Percentiles rank a stretch among this genome's conserved stretches.
These are phyloP conservation scores for Dendrocincla tyrannina DNA, from an alignment of 2,797 vertebrate genomes.

Conservation along the genomic window DNA sequence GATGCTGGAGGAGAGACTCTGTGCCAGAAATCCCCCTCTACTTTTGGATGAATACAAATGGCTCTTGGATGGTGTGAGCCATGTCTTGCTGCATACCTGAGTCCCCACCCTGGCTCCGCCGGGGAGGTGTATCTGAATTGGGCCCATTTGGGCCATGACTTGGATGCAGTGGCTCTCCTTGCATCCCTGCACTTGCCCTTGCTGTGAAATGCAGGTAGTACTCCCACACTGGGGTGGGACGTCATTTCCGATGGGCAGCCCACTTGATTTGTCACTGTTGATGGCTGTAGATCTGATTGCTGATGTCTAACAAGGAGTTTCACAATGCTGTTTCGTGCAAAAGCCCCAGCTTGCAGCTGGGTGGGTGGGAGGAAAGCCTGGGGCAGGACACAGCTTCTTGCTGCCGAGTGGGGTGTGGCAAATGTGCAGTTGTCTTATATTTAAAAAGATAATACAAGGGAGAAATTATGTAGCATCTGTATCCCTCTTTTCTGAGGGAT, in stretches of 20 bases:
- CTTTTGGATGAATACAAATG: not conserved
- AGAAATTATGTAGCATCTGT: not conserved
- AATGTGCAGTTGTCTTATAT: not conserved
- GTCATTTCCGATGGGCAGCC: not conserved
- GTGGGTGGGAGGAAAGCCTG: not conserved
- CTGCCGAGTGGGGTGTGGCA: not conserved
- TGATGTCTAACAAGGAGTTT: not conserved
- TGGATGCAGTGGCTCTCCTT: rapidly evolving
- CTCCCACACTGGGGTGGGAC: rapidly evolving
- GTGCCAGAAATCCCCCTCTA: not conserved
- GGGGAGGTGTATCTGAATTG: rapidly evolving
- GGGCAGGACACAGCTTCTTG: not conserved
- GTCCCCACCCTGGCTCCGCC: not conserved
- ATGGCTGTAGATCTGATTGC: not conserved
- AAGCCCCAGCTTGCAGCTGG: not conserved
- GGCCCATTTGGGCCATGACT: not conserved
- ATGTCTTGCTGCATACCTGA: rapidly evolving
- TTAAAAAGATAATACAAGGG: not conserved
- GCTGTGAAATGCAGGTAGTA: not conserved
- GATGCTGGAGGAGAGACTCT: not conserved
- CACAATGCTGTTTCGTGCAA: not conserved
- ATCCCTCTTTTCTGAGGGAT: not conserved
- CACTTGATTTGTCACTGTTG: not conserved
- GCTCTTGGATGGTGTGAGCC: not conserved
- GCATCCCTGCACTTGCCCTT: not conserved